Percentiles rank a stretch among this genome's conserved stretches.
These are phyloP conservation scores for Poeciliopsis presidionis DNA, from an alignment of 2,797 vertebrate species.

Conservation along the genomic window DNA sequence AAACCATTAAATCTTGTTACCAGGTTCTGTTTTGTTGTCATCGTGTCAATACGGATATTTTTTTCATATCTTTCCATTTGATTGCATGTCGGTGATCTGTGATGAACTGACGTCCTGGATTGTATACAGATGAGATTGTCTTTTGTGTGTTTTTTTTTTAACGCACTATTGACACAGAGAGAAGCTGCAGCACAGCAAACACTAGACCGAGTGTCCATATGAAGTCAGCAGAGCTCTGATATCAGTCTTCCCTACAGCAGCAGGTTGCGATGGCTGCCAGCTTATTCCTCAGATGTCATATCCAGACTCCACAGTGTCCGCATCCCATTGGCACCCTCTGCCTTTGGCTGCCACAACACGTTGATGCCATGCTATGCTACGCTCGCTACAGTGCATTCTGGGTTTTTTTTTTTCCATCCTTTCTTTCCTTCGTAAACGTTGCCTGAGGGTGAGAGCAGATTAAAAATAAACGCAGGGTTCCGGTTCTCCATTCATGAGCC, in stretches of 20 bases:
- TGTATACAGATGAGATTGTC: not conserved
- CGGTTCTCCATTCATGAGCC: slow-evolving; percentile 75
- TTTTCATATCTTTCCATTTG: not conserved
- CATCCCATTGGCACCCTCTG: slow-evolving; percentile 48
- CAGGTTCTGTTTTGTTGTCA: not conserved
- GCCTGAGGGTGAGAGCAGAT: slow-evolving; percentile 66
- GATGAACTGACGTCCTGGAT: not conserved
- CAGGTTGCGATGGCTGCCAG: slow-evolving; percentile 26
- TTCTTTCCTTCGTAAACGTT: slow-evolving; percentile 31
- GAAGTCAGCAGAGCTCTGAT: slow-evolving; percentile 8
- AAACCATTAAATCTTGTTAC: not conserved
- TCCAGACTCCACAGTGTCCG: slow-evolving; percentile 39
- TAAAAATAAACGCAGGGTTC: slow-evolving; percentile 75
- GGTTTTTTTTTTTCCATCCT: slow-evolving; percentile 26
- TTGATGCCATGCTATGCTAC: slow-evolving; percentile 49
- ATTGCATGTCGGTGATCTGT: not conserved
- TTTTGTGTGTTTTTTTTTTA: not conserved
- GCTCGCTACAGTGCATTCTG: slow-evolving; percentile 64
- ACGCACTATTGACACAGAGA: not conserved
- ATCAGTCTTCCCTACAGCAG: slow-evolving; percentile 38
- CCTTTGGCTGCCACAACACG: slow-evolving; percentile 51
- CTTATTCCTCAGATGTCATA: slow-evolving; percentile 45
- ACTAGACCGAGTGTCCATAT: not conserved
- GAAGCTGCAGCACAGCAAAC: not conserved
- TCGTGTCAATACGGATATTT: not conserved